Base-by-base conservation (phyloP, 2,888 invertebrate species). In the Chalcosyrphus nemorum region DNA sequence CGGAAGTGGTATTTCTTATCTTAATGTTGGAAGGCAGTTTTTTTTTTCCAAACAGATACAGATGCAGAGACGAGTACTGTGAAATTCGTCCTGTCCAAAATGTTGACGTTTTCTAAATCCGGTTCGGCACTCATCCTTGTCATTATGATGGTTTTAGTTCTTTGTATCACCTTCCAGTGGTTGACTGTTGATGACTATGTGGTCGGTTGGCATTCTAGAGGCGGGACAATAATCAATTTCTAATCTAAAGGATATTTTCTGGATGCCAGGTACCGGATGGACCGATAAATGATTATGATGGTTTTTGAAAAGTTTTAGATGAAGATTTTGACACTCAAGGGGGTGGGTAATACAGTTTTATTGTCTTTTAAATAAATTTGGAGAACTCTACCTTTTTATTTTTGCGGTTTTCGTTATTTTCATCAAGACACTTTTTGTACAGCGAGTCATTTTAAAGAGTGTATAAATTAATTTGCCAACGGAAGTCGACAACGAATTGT, bases 51-150 rank as follows among this genome's bases (percentile, higher is more conserved):
- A 19, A 47, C 4, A n/a, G 2, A 7, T 21, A 50, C 38, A 70
- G 35, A 59, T 65, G 76, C 2, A 4, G 65, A 54, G 78, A 68
- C 41, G 63, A 75, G 19, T 11, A 54, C 11, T n/a, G 21, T 9
- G 4, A 24, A 24, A 24, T n/a, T 65, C 63, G 61, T 50, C 61
- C 74, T 78, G 84, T 84, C 80, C 84, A 74, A 74, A 84, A 80
- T 75, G 84, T 84, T 84, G 80, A 84, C 84, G 84, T 84, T 84
- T 80, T 78, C 80, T 80, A 84, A 84, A 84, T 84, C 84, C 84
- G 84, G 84, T 80, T 35, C 59, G 47, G 15, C 9, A 52, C 66
- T 72, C 43, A 54, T 65, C 50, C 59, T 50, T 61, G 61, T 72
- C 71, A 65, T 81, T 68, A 52, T 38, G 56, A 65, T 56, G 45